Base-by-base conservation (phyloP, 2,113 vertebrate genomes). In the Stercorarius parasiticus region DNA sequence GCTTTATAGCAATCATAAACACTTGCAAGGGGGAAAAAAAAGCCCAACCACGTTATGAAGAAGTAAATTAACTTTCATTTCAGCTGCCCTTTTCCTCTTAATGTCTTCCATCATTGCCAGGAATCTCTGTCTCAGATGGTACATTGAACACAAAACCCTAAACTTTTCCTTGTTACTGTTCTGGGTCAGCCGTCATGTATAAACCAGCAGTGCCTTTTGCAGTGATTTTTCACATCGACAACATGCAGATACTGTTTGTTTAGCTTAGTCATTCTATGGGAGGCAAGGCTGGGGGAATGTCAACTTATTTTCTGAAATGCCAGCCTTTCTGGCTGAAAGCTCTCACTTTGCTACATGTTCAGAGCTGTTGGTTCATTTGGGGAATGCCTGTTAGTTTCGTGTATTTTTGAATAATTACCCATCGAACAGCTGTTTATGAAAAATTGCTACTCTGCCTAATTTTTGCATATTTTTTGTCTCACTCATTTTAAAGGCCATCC, bases 231-330 rank as follows among this genome's bases (percentile, higher is more conserved):
- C 73, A 72, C 29, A 43, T 5, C 64, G 64, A 29, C 43, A 81
- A 26, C 53, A 30, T 2, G 5, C 70, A 81, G 78, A 76, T 89
- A 85, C 27, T 66, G 83, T 89, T 96, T 69, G 55, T 89, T 96
- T 80, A 80, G 62, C 59, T 84, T 86, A 78, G 42, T 80, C 76
- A 85, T 73, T 94, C 62, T 52, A 36, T 43, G 58, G 12, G 36
- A 90, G 64, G 70, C 52, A 78, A 58, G 55, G 67, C 90, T 90
- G 36, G 53, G 69, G 65, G 55, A 88, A 82, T 49, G 36, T 76
- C 89, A 80, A 45, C 42, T 88, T 70, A 32, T 77, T 93, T 88
- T 94, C 79, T 88, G 76, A 93, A 95, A 87, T 81, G 56, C 36
- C 53, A 81, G 42, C 25, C 38, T 89, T 88, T 87, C 80, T 45